Base-by-base conservation (phyloP, 1,140 invertebrate genomes). In the Drosophila parabipectinata region DNA sequence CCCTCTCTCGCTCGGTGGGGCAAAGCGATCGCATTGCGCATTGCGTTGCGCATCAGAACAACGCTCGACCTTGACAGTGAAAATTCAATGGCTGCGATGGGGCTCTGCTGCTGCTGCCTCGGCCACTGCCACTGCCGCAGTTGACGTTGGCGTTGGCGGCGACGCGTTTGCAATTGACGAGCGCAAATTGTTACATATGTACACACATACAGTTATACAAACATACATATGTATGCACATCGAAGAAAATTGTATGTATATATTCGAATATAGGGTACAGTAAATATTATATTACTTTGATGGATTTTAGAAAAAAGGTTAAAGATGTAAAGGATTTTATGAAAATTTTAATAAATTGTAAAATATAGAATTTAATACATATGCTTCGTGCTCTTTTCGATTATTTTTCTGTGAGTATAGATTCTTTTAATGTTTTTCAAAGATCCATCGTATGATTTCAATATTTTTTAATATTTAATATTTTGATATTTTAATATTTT, bases 1-100 rank as follows among this genome's bases (percentile, higher is more conserved):
- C 24, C 26, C 18, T 8, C 32, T 64, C 28, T 10, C 54, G 4
- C 21, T n/a, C 37, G 6, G 59, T 21, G 26, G 5, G 26, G 32
- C 50, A 55, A 47, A 57, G 60, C 76, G 80, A 88, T 87, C 82
- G 69, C 73, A 71, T 39, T 56, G 67, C 75, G 59, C 79, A 74
- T 74, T 88, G 83, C 83, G 83, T 88, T 83, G 83, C 88, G 83
- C 88, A 79, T 91, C 82, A 84, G 82, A 90, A 91, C 90, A 85
- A 91, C 54, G 77, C 59, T 91, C 90, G 90, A 91, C 90, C 90
- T 91, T 91, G 90, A 85, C 90, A 91, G 83, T 91, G 90, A 91
- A 75, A 91, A 91, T 83, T 89, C 84, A 88, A 71, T 79, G 71
- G 51, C 61, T 44, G 47, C 52, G 54, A 69, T 44, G 41, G 60